Evolutionary conservation across 1,140 invertebrate genomes (phyloP).

Genomic region (Calephelis virginiensis): DNA sequence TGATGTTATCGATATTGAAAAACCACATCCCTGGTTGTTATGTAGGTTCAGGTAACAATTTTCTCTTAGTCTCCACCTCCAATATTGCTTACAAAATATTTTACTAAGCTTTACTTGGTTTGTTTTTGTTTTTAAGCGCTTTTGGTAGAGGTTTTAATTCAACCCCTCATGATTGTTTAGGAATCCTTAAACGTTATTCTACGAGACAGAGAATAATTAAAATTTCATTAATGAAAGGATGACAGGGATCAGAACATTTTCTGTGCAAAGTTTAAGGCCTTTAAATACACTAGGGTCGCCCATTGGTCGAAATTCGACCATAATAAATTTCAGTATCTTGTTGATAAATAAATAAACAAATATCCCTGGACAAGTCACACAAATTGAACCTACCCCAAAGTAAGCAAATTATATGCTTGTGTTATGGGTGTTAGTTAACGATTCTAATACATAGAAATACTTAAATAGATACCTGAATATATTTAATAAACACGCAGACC

Average conservation of each 20-base stretch:
- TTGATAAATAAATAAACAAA: no score
- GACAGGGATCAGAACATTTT: background rate
- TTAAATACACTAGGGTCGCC: no score
- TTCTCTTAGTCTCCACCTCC: constrained; percentile 15
- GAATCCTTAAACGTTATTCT: constrained; percentile 10
- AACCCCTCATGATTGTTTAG: constrained; percentile 3
- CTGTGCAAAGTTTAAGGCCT: background rate
- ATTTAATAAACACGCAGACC: no score
- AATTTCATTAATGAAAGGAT: constrained; percentile 3
- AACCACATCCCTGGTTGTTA: background rate
- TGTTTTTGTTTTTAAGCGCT: constrained; percentile 14
- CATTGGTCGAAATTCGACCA: no score
- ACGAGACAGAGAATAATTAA: constrained; percentile 1
- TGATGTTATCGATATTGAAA: background rate
- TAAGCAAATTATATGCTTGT: no score
- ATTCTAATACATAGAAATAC: no score
- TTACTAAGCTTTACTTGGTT: constrained; percentile 15
- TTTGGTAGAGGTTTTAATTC: constrained; percentile 6
- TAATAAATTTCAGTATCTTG: no score
- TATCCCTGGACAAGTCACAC: no score
- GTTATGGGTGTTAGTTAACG: no score
- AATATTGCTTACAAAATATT: constrained; percentile 17
- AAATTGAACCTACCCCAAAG: no score
- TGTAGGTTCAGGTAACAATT: constrained; percentile 17
- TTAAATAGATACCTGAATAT: no score